Evolutionary conservation across 2,113 vertebrate species (phyloP), one percentile per base, ranked within the genome.

Genomic region (Desmodus rotundus): DNA sequence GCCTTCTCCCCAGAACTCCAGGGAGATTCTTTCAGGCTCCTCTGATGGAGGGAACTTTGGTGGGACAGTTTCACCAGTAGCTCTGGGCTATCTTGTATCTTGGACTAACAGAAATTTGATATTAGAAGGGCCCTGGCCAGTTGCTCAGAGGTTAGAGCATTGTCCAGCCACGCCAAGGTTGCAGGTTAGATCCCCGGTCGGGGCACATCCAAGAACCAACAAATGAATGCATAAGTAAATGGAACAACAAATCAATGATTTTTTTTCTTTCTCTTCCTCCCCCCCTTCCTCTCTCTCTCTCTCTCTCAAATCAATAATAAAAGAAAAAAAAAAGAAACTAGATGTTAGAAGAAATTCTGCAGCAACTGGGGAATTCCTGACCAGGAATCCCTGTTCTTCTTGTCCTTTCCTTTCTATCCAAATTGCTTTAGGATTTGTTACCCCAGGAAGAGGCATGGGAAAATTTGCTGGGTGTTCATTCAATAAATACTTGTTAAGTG

Each of bases 371-470:
- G 22, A 11, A 33, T 96, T 94, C 80, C 74, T 94, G 50, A 54
- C 22, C 26, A 82, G 65, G 33, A 91, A 82, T 68, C 41, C 43
- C 7, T 73, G 41, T 24, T 82, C 20, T 95, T 93, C 47, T 86
- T 90, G 19, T 43, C 56, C 19, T 84, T 38, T 87, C 20, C 33
- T 67, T 11, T 24, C 8, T 61, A 92, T 63, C 56, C 22, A 91
- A 41, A 74, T 87, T 36, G 72, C 41, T 87, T 73, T 89, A 54
- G 78, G 72, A 13, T 84, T 97, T 96, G 22, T 87, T 80, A 80
- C 36, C 15, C 4, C 12, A 88, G 45, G 36, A 58, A 70, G 47
- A 54, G 12, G 20, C 76, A 73, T 81, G 65, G 50, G 22, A 83
- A 87, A 54, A 36, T 72, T 63, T 81, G 15, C 41, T 89, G 74